Percentiles rank a stretch among this genome's conserved stretches.
phyloP scores from a whole-genome alignment of 2,113 vertebrate species.

The Eira barbara region DNA sequence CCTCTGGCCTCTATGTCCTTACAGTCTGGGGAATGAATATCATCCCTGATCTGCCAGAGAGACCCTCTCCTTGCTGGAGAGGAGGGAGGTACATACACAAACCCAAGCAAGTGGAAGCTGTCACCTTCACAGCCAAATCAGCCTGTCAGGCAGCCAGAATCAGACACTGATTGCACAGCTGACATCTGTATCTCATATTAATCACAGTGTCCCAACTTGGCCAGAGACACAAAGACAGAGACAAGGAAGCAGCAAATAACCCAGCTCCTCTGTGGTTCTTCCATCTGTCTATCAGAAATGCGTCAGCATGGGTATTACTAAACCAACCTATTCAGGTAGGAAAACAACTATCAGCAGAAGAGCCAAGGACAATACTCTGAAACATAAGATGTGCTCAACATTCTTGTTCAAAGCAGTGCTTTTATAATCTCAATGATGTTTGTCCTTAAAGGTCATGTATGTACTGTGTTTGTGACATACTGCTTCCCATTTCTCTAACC shows the following conservation, averaged over 20 bases:
- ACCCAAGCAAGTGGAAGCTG: neutral
- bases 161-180: slow-evolving; percentile 53
- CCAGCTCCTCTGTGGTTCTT: neutral
- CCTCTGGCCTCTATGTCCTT: neutral
- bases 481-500: neutral
- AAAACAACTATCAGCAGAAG: neutral
- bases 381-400: neutral
- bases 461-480: neutral
- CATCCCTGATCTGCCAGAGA: neutral
- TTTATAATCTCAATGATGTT: neutral
- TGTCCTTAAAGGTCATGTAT: neutral
- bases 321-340: neutral
- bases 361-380: neutral
- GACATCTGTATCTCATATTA: slow-evolving; percentile 59
- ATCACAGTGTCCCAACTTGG: slow-evolving; percentile 58
- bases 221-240: slow-evolving; percentile 23
- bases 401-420: neutral
- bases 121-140: slow-evolving; percentile 32
- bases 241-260: neutral
- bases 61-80: neutral
- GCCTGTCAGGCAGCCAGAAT: slow-evolving; percentile 9
- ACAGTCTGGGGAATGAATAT: neutral
- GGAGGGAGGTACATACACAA: neutral
- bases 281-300: slow-evolving; percentile 8
- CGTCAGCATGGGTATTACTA: neutral